Evolutionary conservation across 2,113 vertebrate genomes (phyloP).

Genomic region (Carlito syrichta): DNA sequence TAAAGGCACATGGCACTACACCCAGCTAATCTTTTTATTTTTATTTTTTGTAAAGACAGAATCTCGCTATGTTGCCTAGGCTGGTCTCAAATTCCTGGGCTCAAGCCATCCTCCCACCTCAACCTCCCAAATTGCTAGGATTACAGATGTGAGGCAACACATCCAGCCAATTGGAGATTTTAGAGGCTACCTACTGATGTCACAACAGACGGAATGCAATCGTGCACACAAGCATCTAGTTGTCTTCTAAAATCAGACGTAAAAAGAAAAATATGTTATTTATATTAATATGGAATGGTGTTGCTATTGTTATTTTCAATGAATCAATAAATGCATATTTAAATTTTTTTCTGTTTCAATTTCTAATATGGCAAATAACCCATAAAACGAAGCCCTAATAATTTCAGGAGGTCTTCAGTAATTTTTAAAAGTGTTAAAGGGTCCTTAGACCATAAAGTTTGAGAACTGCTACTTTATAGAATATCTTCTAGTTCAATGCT

Average conservation of each 20-base stretch:
- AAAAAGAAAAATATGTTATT: background rate
- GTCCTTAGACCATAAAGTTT: background rate
- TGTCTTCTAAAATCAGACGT: background rate
- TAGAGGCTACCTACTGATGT: background rate
- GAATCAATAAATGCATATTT: background rate
- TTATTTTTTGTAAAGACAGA: too few species aligned
- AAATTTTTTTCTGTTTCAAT: background rate
- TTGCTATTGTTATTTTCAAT: background rate
- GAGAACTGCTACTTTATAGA: background rate
- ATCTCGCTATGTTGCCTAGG: too few species aligned
- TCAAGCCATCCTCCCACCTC: too few species aligned
- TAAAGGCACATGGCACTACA: too few species aligned
- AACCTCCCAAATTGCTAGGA: too few species aligned
- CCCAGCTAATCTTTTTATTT: too few species aligned
- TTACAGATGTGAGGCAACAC: too few species aligned
- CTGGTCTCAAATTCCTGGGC: too few species aligned
- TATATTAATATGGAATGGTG: background rate
- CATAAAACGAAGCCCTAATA: background rate
- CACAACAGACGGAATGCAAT: background rate
- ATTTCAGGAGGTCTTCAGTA: background rate
- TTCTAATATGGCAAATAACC: background rate
- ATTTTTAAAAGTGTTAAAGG: background rate
- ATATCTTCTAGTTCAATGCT: background rate
- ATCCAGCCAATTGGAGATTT: background rate
- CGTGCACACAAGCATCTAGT: background rate